Evolutionary conservation across 2,888 invertebrate species (phyloP).

Genomic region (Frankliniella fusca): DNA sequence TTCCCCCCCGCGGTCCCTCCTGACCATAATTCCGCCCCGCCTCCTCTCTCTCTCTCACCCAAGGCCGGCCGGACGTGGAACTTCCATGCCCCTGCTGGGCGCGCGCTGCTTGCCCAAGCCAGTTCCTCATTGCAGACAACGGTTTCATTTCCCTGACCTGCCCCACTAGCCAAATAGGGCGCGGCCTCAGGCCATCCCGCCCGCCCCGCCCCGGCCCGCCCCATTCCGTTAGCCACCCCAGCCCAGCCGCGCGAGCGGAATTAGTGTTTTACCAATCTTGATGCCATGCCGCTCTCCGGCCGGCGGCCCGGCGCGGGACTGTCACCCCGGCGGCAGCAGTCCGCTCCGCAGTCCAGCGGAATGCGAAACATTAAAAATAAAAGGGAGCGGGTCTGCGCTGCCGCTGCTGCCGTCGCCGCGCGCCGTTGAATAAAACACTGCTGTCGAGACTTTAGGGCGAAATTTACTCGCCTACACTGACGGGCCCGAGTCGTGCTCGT

Average conservation of each 20-base stretch:
- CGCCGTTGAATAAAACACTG: too few relatives aligned
- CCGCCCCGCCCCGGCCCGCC: not conserved
- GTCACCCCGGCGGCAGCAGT: too few relatives aligned
- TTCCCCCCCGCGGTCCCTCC: too few relatives aligned
- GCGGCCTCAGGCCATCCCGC: not conserved
- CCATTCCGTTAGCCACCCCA: not conserved
- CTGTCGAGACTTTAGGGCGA: too few relatives aligned
- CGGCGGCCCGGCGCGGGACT: too few relatives aligned
- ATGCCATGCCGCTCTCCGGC: not conserved
- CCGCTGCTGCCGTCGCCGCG: too few relatives aligned
- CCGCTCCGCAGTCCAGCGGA: too few relatives aligned
- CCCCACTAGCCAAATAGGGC: not conserved
- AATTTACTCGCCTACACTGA: too few relatives aligned
- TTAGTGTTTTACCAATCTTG: slow-evolving; percentile 3
- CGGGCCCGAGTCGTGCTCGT: too few relatives aligned
- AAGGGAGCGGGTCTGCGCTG: too few relatives aligned
- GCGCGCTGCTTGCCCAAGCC: not conserved
- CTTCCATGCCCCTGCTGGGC: not conserved
- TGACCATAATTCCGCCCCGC: slow-evolving; percentile 9
- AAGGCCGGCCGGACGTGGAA: not conserved
- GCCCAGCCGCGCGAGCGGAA: not conserved
- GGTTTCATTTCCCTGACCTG: slow-evolving; percentile 8
- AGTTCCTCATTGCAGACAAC: not conserved
- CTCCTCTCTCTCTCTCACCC: not conserved
- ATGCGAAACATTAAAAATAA: too few relatives aligned